Evolutionary conservation across 2,888 invertebrate species (phyloP), one percentile per base, ranked within the genome.

Genomic region (Cremastinae sp.): DNA sequence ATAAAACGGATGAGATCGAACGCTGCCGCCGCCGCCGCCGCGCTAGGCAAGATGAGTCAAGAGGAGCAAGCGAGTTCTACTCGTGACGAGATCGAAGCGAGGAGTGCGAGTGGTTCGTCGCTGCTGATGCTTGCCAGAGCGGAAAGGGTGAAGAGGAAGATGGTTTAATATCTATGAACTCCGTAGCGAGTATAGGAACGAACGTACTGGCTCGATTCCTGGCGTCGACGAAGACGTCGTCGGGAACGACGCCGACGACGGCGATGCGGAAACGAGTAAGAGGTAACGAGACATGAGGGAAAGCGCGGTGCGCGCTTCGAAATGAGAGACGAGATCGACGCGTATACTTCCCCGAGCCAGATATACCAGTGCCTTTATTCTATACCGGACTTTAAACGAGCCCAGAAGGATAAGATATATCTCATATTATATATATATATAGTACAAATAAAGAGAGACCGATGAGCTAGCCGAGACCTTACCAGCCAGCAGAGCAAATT

Each of bases 401-500:
- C 49, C 56, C 49, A 51, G 69, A 34, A 43, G 51, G 56, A 38
- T 47, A 22, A 53, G 70, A 34, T 58, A 53, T 65, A n/a, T n/a
- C n/a, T n/a, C n/a, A n/a, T n/a, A n/a, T n/a, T n/a, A n/a, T n/a
- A n/a, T n/a, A n/a, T n/a, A n/a, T n/a, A n/a, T 28, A 43, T 43
- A 54, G 38, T 45, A 16, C 54, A n/a, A 56, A 12, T 38, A 20
- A 16, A 49, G 62, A 36, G 18, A 62, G 36, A 28, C 61, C 34
- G 49, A 58, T 12, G 43, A 34, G 58, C 59, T 66, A 69, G 61
- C 54, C 69, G 65, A 54, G 56, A n/a, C n/a, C n/a, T n/a, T n/a
- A n/a, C n/a, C n/a, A n/a, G n/a, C n/a, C n/a, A n/a, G n/a, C n/a
- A 80, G 78, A 83, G 83, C 82, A 86, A 84, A 86, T 85, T 83